phyloP scores from a whole-genome alignment of 2,797 vertebrate species.

The Cirrhinus molitorella region DNA sequence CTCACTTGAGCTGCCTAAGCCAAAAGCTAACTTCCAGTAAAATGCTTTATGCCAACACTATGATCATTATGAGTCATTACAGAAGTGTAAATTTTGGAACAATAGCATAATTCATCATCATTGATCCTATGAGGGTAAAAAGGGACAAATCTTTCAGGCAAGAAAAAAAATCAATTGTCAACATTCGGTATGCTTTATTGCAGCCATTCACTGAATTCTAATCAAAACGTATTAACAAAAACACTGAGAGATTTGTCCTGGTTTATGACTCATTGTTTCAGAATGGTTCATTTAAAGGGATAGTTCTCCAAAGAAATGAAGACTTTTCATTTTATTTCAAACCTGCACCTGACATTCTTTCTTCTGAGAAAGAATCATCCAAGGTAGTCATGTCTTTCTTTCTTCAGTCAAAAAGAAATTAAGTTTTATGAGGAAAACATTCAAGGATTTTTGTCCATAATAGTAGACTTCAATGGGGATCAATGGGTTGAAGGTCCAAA shows the following conservation, averaged over 20 bases:
- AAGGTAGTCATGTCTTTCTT: too few relatives aligned
- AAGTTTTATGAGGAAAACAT: too few relatives aligned
- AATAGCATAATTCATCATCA: conserved; percentile 31
- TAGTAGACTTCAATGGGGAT: too few relatives aligned
- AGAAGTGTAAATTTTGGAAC: conserved; percentile 27
- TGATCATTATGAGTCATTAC: conserved; percentile 36
- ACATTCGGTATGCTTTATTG: not conserved
- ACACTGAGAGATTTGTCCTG: not conserved
- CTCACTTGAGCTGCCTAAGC: conserved; percentile 19
- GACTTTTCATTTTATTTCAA: too few relatives aligned
- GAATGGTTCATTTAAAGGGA: not conserved
- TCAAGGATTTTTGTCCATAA: too few relatives aligned
- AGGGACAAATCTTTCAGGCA: conserved; percentile 20
- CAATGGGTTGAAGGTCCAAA: too few relatives aligned
- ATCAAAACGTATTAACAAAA: conserved; percentile 7
- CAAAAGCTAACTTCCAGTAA: conserved; percentile 29
- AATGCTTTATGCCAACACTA: conserved; percentile 31
- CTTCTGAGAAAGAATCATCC: too few relatives aligned
- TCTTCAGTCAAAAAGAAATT: too few relatives aligned
- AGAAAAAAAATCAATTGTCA: not conserved
- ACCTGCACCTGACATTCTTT: too few relatives aligned
- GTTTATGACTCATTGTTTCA: conserved; percentile 23
- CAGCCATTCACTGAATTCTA: conserved; percentile 17
- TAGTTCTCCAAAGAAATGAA: not conserved
- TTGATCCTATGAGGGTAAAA: conserved; percentile 31